Conservation (phyloP, 2,888 invertebrate species). For the Mesorhabditis sp. region DNA sequence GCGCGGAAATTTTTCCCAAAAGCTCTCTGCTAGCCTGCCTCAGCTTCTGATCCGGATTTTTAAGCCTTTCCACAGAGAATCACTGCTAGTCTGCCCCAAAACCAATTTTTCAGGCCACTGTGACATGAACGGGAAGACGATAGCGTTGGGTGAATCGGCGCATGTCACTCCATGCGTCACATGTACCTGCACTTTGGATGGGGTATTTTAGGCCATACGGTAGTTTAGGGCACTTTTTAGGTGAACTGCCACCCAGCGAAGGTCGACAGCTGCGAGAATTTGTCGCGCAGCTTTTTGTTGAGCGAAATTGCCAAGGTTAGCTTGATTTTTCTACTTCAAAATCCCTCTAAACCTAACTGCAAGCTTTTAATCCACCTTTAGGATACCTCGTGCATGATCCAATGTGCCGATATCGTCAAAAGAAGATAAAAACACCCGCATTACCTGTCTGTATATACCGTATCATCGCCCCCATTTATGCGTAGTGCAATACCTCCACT, state of each 20-base stretch:
- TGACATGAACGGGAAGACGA: slow-evolving; percentile 51
- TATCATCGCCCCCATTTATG: too few species aligned
- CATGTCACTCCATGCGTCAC: slow-evolving; percentile 56
- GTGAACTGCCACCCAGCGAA: slow-evolving; percentile 52
- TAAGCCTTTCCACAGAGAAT: too few species aligned
- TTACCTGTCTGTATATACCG: neutral
- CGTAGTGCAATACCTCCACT: too few species aligned
- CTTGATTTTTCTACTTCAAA: neutral
- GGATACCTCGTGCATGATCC: slow-evolving; percentile 56
- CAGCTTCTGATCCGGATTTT: too few species aligned
- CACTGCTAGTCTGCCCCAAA: neutral
- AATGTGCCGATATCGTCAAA: slow-evolving; percentile 52
- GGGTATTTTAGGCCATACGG: slow-evolving; percentile 19
- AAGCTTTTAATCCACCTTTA: slow-evolving; percentile 13
- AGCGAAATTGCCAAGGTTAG: slow-evolving; percentile 42
- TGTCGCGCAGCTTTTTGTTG: slow-evolving; percentile 50
- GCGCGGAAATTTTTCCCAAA: too few species aligned
- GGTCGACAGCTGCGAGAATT: slow-evolving; percentile 50
- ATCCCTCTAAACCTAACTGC: slow-evolving; percentile 1
- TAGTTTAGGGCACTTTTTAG: slow-evolving; percentile 19
- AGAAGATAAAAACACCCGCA: neutral
- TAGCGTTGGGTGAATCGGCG: slow-evolving; percentile 52
- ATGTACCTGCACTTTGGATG: slow-evolving; percentile 56
- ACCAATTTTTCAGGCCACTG: slow-evolving; percentile 46
- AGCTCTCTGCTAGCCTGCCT: too few species aligned